phyloP scores from a whole-genome alignment of 2,113 vertebrate genomes.

The Hippocampus mohnikei region DNA sequence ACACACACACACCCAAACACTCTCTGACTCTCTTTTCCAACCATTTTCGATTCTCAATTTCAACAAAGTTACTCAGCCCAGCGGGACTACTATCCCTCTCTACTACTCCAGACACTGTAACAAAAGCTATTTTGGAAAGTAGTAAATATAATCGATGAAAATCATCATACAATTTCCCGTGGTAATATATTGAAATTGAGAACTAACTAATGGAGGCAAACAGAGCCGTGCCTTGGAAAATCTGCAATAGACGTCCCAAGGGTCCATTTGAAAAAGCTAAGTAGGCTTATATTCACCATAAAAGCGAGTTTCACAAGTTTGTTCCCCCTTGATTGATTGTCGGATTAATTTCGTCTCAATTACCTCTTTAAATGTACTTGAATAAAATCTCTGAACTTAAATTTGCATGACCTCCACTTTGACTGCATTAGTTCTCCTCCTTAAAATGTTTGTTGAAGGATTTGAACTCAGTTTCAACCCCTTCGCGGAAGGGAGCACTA shows the following conservation, averaged over 20 bases:
- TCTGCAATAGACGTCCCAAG: background rate
- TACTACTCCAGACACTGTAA: no score
- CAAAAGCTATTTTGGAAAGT: no score
- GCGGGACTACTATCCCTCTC: background rate
- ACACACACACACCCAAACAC: background rate
- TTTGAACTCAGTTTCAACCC: conserved; percentile 25
- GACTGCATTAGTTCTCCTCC: conserved; percentile 13
- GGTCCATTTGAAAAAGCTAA: background rate
- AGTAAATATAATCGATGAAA: no score
- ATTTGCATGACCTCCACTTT: conserved; percentile 3
- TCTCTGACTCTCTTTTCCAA: background rate
- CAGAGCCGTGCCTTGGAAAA: background rate
- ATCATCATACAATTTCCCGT: no score
- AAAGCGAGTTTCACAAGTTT: background rate
- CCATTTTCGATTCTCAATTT: background rate
- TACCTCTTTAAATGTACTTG: conserved; percentile 1
- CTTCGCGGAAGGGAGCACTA: background rate
- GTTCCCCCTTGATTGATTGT: background rate
- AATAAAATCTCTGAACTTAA: conserved; percentile 1
- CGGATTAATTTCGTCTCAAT: background rate
- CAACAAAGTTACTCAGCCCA: background rate
- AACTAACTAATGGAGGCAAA: no score
- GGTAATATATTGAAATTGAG: no score
- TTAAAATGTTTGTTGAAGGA: conserved; percentile 11
- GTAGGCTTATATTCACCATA: background rate